Base-by-base conservation (phyloP, 1,140 invertebrate species). In the Drosophila littoralis region DNA sequence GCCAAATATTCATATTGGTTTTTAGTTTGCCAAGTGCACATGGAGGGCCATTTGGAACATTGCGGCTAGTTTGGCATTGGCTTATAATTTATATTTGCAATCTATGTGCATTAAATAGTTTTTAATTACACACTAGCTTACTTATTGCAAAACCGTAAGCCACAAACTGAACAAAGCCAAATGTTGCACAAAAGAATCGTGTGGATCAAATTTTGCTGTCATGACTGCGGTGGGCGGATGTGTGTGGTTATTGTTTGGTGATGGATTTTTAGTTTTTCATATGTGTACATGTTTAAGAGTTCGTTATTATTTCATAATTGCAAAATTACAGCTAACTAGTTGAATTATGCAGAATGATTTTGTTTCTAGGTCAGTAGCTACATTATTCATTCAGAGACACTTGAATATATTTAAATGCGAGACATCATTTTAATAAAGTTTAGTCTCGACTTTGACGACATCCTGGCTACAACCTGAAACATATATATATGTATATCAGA, bases 41-140 rank as follows among this genome's bases (percentile, higher is more conserved):
- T 22, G 3, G 17, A 42, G 1, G 12, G 12, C 12, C 12, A 50
- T 32, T 55, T 32, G 3, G 40, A 45, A 15, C 10, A 32, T 57
- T 66, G 54, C 28, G 48, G n/a, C n/a, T 35, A 15, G 33, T 58
- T 58, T 67, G 69, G 38, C 69, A 72, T 72, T 72, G 63, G 35
- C 36, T 58, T 58, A n/a, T 17, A 38, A 36, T 9, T 67, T 36
- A 55, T n/a, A 43, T 48, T 54, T 70, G 68, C 59, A 10, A 58
- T 45, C 35, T 28, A 55, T 66, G 64, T 46, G 45, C 38, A 52
- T 61, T 69, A 35, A 36, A 9, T 9, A 48, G 60, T 65, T 50
- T 50, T 13, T 42, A 71, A 66, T 66, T 71, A 65, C 60, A 63
- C 43, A 51, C 48, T 55, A 28, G 12, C 36, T 57, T 9, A 33